Evolutionary conservation across 2,888 invertebrate species (phyloP), one percentile per base, ranked within the genome.

Genomic region (Caenorhabditis sp.): DNA sequence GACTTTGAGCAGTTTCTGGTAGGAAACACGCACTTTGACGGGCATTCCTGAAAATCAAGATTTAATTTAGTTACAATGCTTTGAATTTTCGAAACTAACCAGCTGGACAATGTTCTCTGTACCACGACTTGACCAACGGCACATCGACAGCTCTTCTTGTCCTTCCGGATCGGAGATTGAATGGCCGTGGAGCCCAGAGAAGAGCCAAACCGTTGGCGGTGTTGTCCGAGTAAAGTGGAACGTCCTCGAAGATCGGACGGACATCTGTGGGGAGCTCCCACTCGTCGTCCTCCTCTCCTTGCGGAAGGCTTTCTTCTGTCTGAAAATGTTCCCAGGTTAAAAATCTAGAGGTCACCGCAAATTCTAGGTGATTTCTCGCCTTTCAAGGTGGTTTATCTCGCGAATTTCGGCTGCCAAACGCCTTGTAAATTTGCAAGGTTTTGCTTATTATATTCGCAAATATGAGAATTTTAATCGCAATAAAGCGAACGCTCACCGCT

Each of bases 1-100:
- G 90, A 98, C 99, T 90, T 99, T 99, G 52, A 99, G 92, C 35
- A 99, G 91, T 89, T 99, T 99, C 90, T 99, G 99, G 89, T 99
- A 99, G 55, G 98, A 98, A 32, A 99, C 99, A 79, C 99, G 93
- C 35, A 99, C 98, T 92, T 99, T 99, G 0, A 99, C 99, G 0
- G 99, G 99, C 88, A 87, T 86, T 39, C 84, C 85, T 81, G 61
- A 50, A 78, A 68, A 20, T 27, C 13, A 48, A n/a, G n/a, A 24
- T 27, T 41, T 35, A 7, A 13, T 24, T 56, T 20, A 4, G n/a
- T 1, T 32, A 17, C 26, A 39, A 8, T 46, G 22, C 20, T n/a
- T 3, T 27, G n/a, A 37, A 37, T 37, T n/a, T 13, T n/a, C 2
- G 7, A 1, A 13, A 80, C 65, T 37, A 48, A 71, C 87, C 89